Base-by-base conservation (phyloP, 1,140 invertebrate species). In the Sinella curviseta region DNA sequence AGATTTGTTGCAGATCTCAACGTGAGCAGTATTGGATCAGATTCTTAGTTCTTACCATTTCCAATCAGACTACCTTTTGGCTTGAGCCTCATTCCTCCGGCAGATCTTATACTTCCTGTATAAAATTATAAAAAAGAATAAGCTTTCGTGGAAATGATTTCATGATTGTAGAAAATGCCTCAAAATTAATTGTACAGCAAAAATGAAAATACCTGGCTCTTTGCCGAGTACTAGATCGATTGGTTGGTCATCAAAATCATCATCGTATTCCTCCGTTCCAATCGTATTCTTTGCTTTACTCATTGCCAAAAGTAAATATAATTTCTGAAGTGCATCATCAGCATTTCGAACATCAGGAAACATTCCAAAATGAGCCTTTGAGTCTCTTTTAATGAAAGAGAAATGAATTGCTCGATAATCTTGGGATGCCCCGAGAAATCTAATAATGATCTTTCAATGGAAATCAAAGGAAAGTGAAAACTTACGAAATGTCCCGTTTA, bases 171-270 rank as follows among this genome's bases (percentile, higher is more conserved):
- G 8, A 60, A 14, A 60, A 17, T 60, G n/a, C n/a, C n/a, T n/a
- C n/a, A n/a, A 60, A 60, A 26, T 17, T 60, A 17, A 12, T 60
- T 60, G 8, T 14, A 14, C 31, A n/a, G n/a, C n/a, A n/a, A n/a
- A n/a, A n/a, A n/a, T n/a, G n/a, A n/a, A n/a, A n/a, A n/a, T 33
- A 70, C 65, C 65, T 70, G 65, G 65, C 31, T 70, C 31, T 70
- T 33, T 70, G 8, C 65, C 31, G n/a, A 31, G 28, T 31, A 33
- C 65, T 16, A 70, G 24, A 33, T 70, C 65, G 14, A 70, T 70
- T 8, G 31, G 8, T n/a, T 8, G 65, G 24, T 16, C 57, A 3
- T 70, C 28, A 70, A 17, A 70, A n/a, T 70, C 65, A 12, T 70
- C 65, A 31, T 70, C 65, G 12, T 33, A 31, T 24, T 70, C 65